Evolutionary conservation across 2,888 invertebrate species (phyloP).

Genomic region (Spilosoma lubricipeda): DNA sequence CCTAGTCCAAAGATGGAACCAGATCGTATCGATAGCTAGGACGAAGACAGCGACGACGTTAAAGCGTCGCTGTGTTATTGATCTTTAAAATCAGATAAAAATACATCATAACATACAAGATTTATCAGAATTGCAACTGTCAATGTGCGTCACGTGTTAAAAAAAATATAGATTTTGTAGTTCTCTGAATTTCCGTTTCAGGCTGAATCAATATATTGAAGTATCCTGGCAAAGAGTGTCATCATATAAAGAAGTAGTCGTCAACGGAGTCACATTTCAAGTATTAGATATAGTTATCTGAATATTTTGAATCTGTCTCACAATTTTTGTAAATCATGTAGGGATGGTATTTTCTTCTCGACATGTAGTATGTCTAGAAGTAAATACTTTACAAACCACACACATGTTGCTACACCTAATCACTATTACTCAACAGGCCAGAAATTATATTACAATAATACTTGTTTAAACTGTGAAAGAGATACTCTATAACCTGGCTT

Average conservation of each 20-base stretch:
- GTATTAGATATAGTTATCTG: constrained; percentile 10
- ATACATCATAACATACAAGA: neutral
- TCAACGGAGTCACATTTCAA: constrained; percentile 15
- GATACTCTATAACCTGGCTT: too few species aligned
- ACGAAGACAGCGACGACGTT: constrained; percentile 55
- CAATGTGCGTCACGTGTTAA: neutral
- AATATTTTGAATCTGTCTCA: neutral
- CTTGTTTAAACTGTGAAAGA: neutral
- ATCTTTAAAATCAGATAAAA: neutral
- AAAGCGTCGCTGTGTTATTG: constrained; percentile 47
- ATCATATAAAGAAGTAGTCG: constrained; percentile 13
- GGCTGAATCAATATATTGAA: neutral
- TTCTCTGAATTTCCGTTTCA: constrained; percentile 1
- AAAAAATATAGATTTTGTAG: neutral
- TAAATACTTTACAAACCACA: neutral
- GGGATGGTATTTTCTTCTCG: neutral
- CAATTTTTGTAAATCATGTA: neutral
- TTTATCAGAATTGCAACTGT: neutral
- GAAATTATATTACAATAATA: neutral
- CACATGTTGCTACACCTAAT: neutral
- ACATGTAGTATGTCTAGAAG: neutral
- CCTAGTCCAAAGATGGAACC: constrained; percentile 72
- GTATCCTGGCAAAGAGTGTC: neutral
- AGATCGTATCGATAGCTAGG: constrained; percentile 75
- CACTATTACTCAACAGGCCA: neutral